These are phyloP conservation scores for Sigmodon hispidus DNA, from an alignment of 2,113 vertebrate species.

Conservation along the genomic window DNA sequence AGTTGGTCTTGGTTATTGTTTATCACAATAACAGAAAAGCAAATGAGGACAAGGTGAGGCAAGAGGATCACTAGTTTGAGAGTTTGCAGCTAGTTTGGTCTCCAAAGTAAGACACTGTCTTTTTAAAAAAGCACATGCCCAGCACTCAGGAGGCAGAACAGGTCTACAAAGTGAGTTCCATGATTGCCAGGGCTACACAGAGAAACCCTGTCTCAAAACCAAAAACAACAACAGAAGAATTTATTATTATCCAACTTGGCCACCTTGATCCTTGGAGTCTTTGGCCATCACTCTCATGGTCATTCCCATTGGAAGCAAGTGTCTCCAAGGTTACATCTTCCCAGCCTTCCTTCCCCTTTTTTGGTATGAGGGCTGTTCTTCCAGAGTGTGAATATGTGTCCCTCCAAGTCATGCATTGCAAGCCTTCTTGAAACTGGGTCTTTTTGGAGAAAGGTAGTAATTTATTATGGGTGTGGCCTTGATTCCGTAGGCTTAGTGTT, in stretches of 20 bases:
- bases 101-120: background rate
- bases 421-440: background rate
- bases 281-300: background rate
- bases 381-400: slow-evolving; percentile 7
- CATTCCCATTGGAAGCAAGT: background rate
- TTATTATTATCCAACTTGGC: background rate
- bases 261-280: background rate
- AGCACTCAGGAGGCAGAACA: background rate
- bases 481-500: background rate
- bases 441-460: slow-evolving; percentile 50
- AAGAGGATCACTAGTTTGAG: background rate
- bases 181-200: too few species aligned
- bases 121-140: background rate
- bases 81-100: background rate
- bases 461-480: background rate
- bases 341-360: background rate
- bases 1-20: background rate
- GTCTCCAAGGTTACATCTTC: background rate
- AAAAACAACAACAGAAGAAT: background rate
- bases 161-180: background rate
- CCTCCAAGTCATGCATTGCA: background rate
- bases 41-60: background rate
- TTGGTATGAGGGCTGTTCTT: background rate
- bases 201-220: background rate
- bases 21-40: background rate